Evolutionary conservation across 2,888 invertebrate species (phyloP).

Genomic region (Dicyrtoma fusca): DNA sequence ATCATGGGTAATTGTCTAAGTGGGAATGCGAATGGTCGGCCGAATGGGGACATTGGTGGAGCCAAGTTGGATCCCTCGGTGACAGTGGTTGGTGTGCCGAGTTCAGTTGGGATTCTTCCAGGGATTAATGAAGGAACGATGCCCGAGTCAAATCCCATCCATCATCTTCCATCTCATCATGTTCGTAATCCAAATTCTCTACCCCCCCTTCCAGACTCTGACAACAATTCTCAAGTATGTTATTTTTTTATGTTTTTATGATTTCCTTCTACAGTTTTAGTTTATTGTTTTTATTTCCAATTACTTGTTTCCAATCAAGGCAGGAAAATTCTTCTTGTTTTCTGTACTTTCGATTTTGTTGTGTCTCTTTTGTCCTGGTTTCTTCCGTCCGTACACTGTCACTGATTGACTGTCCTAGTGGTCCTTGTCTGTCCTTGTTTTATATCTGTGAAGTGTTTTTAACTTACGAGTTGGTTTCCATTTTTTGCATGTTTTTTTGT

Average conservation of each 20-base stretch:
- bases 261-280: conserved; percentile 15
- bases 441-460: too few species aligned
- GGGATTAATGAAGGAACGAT: conserved; percentile 46
- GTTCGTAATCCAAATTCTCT: conserved; percentile 53
- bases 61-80: conserved; percentile 45
- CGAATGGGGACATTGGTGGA: conserved; percentile 42
- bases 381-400: too few species aligned
- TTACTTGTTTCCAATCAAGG: background rate
- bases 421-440: too few species aligned
- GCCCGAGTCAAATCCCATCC: conserved; percentile 43
- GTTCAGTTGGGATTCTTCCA: conserved; percentile 40
- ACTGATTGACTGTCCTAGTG: too few species aligned
- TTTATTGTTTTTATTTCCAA: conserved; percentile 16
- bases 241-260: conserved; percentile 30
- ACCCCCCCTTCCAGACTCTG: conserved; percentile 54
- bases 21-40: conserved; percentile 46
- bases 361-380: too few species aligned
- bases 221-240: conserved; percentile 55
- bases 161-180: conserved; percentile 48
- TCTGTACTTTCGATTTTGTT: too few species aligned
- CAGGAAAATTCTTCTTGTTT: background rate
- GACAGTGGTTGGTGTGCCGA: conserved; percentile 45
- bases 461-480: too few species aligned
- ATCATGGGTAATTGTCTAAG: conserved; percentile 54
- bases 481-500: too few species aligned